Conservation (phyloP, 2,797 vertebrate genomes). For the Furcifer pardalis region DNA sequence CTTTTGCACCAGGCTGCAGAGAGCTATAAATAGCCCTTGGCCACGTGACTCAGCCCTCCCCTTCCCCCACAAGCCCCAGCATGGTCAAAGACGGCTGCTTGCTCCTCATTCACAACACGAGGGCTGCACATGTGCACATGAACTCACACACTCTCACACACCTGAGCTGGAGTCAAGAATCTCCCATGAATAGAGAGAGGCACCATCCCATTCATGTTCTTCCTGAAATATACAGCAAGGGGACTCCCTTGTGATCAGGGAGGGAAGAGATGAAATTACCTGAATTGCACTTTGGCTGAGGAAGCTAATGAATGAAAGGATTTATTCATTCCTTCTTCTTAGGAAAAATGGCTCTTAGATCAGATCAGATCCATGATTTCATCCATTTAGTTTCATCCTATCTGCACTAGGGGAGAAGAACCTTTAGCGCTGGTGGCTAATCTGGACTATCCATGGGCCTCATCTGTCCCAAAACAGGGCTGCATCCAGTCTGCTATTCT, state of each 20-base stretch:
- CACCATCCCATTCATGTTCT: constrained; percentile 6
- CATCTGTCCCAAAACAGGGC: neutral
- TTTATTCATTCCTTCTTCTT: neutral
- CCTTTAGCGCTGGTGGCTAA: neutral
- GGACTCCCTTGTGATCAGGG: neutral
- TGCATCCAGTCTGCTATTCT: no score
- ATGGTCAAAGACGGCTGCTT: constrained; percentile 18
- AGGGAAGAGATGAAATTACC: neutral
- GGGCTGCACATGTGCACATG: constrained; percentile 13
- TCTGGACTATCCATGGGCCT: neutral
- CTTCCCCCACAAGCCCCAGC: neutral
- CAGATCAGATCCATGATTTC: neutral
- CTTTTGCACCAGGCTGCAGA: constrained; percentile 44
- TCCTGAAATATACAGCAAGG: neutral
- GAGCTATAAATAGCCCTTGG: constrained; percentile 34
- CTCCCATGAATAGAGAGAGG: neutral
- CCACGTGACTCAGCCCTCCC: constrained; percentile 5
- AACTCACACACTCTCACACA: neutral
- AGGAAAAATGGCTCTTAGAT: neutral
- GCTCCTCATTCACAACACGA: constrained; percentile 3
- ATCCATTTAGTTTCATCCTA: neutral
- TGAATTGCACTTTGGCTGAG: neutral
- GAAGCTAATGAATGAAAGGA: neutral
- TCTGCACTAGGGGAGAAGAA: neutral
- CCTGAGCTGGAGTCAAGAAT: neutral